Percentiles rank a stretch among this genome's conserved stretches.
phyloP scores from a whole-genome alignment of 2,888 invertebrate species.

The Agrotis segetum region DNA sequence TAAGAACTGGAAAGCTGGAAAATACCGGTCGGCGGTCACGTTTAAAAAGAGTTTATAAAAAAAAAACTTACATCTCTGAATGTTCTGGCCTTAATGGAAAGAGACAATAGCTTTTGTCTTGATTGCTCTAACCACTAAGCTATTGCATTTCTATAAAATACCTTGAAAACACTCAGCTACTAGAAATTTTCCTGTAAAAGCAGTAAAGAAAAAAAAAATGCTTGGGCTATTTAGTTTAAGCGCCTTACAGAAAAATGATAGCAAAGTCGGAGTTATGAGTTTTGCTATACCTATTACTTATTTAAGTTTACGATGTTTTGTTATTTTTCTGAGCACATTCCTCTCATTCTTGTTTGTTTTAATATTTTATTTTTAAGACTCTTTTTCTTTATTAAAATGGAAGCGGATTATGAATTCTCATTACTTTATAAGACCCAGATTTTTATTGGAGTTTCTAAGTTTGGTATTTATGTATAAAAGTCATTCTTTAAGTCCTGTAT shows the following conservation, averaged over 20 bases:
- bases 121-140: not conserved
- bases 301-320: conserved; percentile 23
- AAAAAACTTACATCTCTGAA: not conserved
- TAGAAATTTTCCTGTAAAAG: not conserved
- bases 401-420: conserved; percentile 44
- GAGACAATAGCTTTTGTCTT: not conserved
- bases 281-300: conserved; percentile 38
- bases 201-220: not conserved
- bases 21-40: too few species aligned
- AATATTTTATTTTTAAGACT: conserved; percentile 19
- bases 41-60: too few species aligned
- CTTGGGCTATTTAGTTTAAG: conserved; percentile 24
- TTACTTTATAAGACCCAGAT: conserved; percentile 24
- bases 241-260: conserved; percentile 52
- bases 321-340: conserved; percentile 8
- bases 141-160: conserved; percentile 1
- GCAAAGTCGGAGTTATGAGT: conserved; percentile 48
- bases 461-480: conserved; percentile 14
- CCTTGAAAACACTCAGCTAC: not conserved
- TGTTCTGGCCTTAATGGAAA: not conserved
- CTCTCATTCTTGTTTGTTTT: conserved; percentile 18
- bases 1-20: too few species aligned
- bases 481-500: not conserved
- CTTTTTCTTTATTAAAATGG: conserved; percentile 31
- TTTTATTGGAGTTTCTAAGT: conserved; percentile 28